Evolutionary conservation across 2,797 vertebrate species (phyloP).

Genomic region (Cyclopterus lumpus): DNA sequence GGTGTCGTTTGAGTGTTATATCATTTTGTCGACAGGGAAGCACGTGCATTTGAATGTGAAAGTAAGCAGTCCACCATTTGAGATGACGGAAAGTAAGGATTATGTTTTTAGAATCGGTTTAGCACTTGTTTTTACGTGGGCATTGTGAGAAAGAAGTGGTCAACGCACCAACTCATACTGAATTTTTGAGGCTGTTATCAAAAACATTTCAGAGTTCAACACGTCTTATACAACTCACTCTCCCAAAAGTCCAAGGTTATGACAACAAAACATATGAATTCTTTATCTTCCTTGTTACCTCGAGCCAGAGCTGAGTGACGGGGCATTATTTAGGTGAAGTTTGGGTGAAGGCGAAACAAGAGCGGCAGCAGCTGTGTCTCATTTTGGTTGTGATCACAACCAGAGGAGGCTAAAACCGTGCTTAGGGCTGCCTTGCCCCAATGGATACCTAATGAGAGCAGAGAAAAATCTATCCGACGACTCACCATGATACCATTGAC

Average conservation of each 20-base stretch:
- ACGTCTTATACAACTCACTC: not conserved
- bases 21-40: slow-evolving; percentile 57
- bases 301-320: slow-evolving; percentile 39
- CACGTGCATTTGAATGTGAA: slow-evolving; percentile 43
- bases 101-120: slow-evolving; percentile 10
- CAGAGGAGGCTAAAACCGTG: slow-evolving; percentile 69
- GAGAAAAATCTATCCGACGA: slow-evolving; percentile 77
- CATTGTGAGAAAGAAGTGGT: not conserved
- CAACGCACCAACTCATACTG: not conserved
- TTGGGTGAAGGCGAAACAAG: slow-evolving; percentile 57
- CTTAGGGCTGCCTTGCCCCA: slow-evolving; percentile 63
- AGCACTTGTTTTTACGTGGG: slow-evolving; percentile 4
- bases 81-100: slow-evolving; percentile 27
- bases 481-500: slow-evolving; percentile 75
- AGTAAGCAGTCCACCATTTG: slow-evolving; percentile 13
- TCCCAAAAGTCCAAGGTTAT: slow-evolving; percentile 3
- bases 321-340: slow-evolving; percentile 51
- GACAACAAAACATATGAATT: slow-evolving; percentile 30
- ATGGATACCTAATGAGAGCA: slow-evolving; percentile 80
- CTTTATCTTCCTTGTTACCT: slow-evolving; percentile 22
- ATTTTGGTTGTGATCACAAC: slow-evolving; percentile 64
- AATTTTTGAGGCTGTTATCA: not conserved
- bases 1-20: slow-evolving; percentile 62
- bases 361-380: slow-evolving; percentile 43
- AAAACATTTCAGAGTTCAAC: not conserved